phyloP scores from a whole-genome alignment of 1,140 invertebrate species.

The Cotesia typhae region DNA sequence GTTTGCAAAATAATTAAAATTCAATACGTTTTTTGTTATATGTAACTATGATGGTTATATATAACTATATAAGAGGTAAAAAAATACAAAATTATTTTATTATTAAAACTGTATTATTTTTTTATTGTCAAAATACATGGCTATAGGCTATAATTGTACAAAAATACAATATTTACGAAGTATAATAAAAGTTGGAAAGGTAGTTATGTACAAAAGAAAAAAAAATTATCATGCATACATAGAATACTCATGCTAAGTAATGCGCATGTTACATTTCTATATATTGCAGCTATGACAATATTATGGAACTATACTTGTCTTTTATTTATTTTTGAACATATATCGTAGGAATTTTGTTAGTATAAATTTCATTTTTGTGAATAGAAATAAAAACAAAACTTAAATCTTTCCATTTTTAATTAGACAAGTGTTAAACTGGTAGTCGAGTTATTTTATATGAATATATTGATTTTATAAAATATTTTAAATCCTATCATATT shows the following conservation, averaged over 20 bases:
- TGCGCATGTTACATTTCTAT: slow-evolving; percentile 2
- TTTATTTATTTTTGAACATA: slow-evolving; percentile 18
- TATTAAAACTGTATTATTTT: slow-evolving; percentile 2
- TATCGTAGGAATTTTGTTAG: neutral
- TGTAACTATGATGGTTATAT: no score
- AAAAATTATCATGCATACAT: slow-evolving; percentile 11
- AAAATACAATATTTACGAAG: slow-evolving; percentile 34
- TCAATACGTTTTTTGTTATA: no score
- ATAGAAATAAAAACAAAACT: neutral
- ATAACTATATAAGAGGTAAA: no score
- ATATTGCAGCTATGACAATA: neutral
- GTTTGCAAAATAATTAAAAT: no score
- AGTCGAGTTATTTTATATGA: neutral
- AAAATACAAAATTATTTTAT: no score
- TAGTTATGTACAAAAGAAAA: slow-evolving; percentile 26
- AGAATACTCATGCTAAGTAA: slow-evolving; percentile 11
- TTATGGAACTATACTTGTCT: neutral
- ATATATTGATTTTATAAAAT: slow-evolving; percentile 14
- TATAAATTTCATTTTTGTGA: neutral
- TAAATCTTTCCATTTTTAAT: neutral
- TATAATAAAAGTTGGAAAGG: slow-evolving; percentile 18
- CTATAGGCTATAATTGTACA: slow-evolving; percentile 31
- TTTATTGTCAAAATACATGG: slow-evolving; percentile 24
- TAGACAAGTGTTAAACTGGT: neutral
- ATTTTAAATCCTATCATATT: slow-evolving; percentile 8